Conservation (phyloP, 2,888 invertebrate genomes). For the Escarpia spicata region DNA sequence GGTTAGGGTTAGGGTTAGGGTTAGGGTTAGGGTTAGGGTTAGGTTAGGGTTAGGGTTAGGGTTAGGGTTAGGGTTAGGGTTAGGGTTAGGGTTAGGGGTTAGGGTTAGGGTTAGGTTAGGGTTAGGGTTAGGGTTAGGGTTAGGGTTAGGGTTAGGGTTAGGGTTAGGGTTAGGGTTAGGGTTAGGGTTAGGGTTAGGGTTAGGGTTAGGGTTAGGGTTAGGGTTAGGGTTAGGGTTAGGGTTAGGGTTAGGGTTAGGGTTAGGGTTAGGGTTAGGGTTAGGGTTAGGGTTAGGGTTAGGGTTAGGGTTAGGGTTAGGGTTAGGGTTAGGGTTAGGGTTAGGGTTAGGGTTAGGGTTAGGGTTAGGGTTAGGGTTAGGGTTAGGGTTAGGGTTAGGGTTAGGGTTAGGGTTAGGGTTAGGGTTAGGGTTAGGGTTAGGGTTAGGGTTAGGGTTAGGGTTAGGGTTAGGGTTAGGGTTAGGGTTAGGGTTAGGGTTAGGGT, state of each 20-base stretch:
- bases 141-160: slow-evolving; percentile 29
- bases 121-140: slow-evolving; percentile 22
- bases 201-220: slow-evolving; percentile 47
- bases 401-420: slow-evolving; percentile 45
- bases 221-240: slow-evolving; percentile 47
- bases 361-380: slow-evolving; percentile 40
- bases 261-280: slow-evolving; percentile 26
- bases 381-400: slow-evolving; percentile 45
- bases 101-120: no score
- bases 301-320: slow-evolving; percentile 24
- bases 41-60: no score
- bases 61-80: slow-evolving; percentile 23
- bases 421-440: no score
- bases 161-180: slow-evolving; percentile 44
- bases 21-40: slow-evolving; percentile 23
- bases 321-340: no score
- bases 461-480: no score
- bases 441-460: no score
- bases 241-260: slow-evolving; percentile 46
- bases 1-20: slow-evolving; percentile 23
- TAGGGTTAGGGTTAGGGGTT: no score
- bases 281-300: slow-evolving; percentile 24
- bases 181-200: slow-evolving; percentile 48
- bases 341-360: no score
- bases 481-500: no score